These are phyloP conservation scores for Odontomachus brunneus DNA, from an alignment of 1,140 invertebrate species.

Conservation along the genomic window DNA sequence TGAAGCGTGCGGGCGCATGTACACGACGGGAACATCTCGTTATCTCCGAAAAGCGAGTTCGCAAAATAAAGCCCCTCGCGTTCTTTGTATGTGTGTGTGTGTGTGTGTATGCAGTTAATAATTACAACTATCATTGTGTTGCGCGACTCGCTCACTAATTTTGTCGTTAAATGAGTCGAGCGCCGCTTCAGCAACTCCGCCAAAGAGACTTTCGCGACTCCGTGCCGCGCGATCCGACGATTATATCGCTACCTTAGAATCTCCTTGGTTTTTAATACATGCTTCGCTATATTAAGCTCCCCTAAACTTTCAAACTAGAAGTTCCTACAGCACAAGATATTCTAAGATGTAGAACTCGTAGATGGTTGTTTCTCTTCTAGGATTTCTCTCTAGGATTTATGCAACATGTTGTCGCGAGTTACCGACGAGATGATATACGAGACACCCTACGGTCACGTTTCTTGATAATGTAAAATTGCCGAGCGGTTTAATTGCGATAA, in stretches of 20 bases:
- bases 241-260: neutral
- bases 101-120: neutral
- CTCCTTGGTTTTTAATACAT: too few relatives aligned
- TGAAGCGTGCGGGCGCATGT: conserved; percentile 13
- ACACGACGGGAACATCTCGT: conserved; percentile 56
- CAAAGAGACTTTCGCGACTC: neutral
- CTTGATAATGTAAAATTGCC: conserved; percentile 10
- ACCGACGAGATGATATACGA: neutral
- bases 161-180: conserved; percentile 7
- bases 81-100: neutral
- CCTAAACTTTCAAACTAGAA: too few relatives aligned
- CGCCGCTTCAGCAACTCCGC: neutral
- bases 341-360: neutral
- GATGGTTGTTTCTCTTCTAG: neutral
- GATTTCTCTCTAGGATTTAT: neutral
- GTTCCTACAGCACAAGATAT: too few relatives aligned
- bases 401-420: neutral
- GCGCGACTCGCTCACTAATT: conserved; percentile 31
- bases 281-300: too few relatives aligned
- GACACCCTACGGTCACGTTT: neutral
- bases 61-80: conserved; percentile 30
- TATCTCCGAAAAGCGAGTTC: conserved; percentile 56
- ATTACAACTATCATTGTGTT: conserved; percentile 43
- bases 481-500: conserved; percentile 34
- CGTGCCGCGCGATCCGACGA: conserved; percentile 1